phyloP scores from a whole-genome alignment of 2,113 vertebrate genomes.

The Stegostoma tigrinum region DNA sequence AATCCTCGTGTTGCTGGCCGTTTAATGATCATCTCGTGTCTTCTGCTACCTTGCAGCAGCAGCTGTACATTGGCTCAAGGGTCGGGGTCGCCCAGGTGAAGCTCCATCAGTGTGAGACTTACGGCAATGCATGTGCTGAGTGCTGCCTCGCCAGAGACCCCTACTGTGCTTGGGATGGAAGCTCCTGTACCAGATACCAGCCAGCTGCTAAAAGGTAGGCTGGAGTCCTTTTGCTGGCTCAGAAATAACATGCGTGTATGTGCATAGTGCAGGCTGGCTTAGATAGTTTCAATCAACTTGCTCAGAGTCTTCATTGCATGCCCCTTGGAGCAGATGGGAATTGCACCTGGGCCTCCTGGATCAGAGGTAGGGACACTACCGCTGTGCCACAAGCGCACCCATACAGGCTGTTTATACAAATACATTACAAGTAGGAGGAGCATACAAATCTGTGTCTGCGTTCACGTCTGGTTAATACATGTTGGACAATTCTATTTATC shows the following conservation, averaged over 20 bases:
- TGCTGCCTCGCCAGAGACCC: slow-evolving; percentile 91
- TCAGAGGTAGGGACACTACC: too few relatives aligned
- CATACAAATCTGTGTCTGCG: background rate
- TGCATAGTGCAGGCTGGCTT: background rate
- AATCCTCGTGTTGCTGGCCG: background rate
- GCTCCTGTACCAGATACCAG: slow-evolving; percentile 63
- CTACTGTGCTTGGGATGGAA: slow-evolving; percentile 85
- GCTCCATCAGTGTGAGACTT: slow-evolving; percentile 79
- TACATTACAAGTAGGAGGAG: background rate
- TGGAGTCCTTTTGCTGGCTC: background rate
- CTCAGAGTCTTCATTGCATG: too few relatives aligned
- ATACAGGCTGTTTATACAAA: background rate
- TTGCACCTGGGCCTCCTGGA: too few relatives aligned
- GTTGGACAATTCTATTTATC: background rate
- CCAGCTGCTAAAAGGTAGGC: slow-evolving; percentile 55
- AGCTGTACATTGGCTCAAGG: slow-evolving; percentile 70
- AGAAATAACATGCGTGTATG: background rate
- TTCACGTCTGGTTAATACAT: background rate
- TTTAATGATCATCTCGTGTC: background rate
- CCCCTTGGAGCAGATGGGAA: too few relatives aligned
- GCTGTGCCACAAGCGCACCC: too few relatives aligned
- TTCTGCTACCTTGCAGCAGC: slow-evolving; percentile 62
- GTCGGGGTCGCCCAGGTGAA: slow-evolving; percentile 70
- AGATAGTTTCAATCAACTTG: too few relatives aligned
- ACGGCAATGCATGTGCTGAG: slow-evolving; percentile 80